A percentile compares a stretch with the other conserved stretches of the same genome.
Conservation (phyloP, 2,113 vertebrate species). For the Salvator merianae region DNA sequence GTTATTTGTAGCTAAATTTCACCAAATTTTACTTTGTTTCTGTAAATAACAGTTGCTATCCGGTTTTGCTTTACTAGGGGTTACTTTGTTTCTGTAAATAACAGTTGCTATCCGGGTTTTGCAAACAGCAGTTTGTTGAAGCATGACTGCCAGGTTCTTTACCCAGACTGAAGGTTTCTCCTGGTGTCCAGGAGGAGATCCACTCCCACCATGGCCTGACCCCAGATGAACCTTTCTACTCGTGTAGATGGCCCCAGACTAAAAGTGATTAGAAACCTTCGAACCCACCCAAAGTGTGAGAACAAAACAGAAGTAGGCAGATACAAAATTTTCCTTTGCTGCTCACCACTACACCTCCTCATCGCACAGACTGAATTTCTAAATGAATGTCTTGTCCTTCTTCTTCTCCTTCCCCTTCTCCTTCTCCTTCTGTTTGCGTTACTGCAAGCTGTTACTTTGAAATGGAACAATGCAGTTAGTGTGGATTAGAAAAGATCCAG, state of each 20-base stretch:
- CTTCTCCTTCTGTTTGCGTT: constrained; percentile 23
- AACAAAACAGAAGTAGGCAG: neutral
- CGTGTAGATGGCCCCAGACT: no score
- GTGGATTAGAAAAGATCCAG: neutral
- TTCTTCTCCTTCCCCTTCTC: neutral
- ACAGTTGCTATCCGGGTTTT: no score
- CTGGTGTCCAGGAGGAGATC: neutral
- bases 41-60: no score
- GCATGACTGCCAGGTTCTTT: no score
- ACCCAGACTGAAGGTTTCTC: no score
- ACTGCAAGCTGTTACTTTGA: neutral
- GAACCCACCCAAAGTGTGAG: neutral
- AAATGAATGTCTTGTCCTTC: constrained; percentile 7
- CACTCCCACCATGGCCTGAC: no score
- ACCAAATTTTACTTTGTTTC: no score
- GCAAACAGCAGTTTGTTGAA: no score
- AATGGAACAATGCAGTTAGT: neutral
- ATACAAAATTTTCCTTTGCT: neutral
- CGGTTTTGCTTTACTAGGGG: no score
- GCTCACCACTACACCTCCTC: neutral
- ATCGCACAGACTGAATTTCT: neutral
- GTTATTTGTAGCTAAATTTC: no score
- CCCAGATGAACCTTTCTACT: no score
- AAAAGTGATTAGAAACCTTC: neutral
- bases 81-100: no score